Evolutionary conservation across 2,797 vertebrate species (phyloP), one percentile per base, ranked within the genome.

Genomic region (Enteromius mattozi): DNA sequence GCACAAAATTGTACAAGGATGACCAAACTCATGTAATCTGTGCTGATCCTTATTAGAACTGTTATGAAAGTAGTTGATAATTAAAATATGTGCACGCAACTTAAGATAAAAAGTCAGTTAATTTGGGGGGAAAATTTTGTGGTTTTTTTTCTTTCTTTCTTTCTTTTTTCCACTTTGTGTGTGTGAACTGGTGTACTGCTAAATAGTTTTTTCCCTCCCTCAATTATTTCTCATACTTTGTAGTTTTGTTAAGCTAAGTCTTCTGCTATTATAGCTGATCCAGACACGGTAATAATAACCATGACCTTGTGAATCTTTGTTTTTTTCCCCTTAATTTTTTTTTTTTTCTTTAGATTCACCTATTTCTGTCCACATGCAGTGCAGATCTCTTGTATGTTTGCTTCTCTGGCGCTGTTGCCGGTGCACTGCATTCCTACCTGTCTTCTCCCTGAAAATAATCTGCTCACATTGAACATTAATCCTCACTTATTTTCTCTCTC

Each of bases 401-500:
- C 90, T 91, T 90, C 89, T 88, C 88, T 47, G 86, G 88, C 89
- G 66, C 86, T 77, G 86, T 92, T 93, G 92, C 94, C 86, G 80
- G 89, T 90, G 90, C 89, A 87, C 89, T 17, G 85, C 89, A 89
- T 92, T 93, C 92, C 90, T 91, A 88, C 90, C 90, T 91, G 91
- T 92, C 91, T 94, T 93, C 91, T 91, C 89, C 78, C 90, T 88
- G 90, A 93, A 93, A 92, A 91, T 93, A 94, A 95, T 94, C 92
- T 94, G 91, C 90, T 94, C 92, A 89, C 92, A 94, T 89, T 92
- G 89, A 94, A 94, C 94, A 95, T 94, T 94, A 93, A 95, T 95
- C 94, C 94, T 92, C 89, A 91, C 91, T 92, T 93, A 92, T 93
- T 94, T 93, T 89, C 71, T 85, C 77, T 42, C 42, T 82, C 74